A percentile compares a stretch with the other conserved stretches of the same genome.
Evolutionary conservation across 2,888 invertebrate genomes (phyloP).

Genomic region (Drosophila seclusa): DNA sequence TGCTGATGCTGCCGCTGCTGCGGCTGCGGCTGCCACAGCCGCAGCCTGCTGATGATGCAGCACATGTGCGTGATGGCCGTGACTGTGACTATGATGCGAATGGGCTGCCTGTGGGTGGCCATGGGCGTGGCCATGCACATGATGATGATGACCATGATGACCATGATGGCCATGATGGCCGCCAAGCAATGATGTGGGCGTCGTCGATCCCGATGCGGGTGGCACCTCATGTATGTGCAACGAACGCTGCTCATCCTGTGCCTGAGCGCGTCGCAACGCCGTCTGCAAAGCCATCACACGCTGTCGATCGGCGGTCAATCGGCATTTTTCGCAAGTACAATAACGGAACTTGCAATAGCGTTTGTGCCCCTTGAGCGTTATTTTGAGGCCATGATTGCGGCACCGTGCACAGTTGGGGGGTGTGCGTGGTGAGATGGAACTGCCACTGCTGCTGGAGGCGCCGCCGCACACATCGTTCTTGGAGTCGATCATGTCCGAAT

Average conservation of each 20-base stretch:
- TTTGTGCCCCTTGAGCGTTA: constrained; percentile 96
- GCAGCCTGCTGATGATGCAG: constrained; percentile 65
- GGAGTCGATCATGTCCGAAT: constrained; percentile 86
- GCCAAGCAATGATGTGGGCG: constrained; percentile 68
- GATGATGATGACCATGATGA: constrained; percentile 67
- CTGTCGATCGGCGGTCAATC: constrained; percentile 93
- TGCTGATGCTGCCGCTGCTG: constrained; percentile 38
- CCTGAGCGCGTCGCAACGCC: constrained; percentile 92
- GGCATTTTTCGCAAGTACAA: constrained; percentile 94
- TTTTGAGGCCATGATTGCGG: constrained; percentile 95
- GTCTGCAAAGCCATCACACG: constrained; percentile 95
- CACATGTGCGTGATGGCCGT: constrained; percentile 55
- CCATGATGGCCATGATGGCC: constrained; percentile 82
- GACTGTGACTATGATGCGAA: constrained; percentile 27
- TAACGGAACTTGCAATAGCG: constrained; percentile 94
- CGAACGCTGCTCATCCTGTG: constrained; percentile 91
- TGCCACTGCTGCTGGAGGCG: constrained; percentile 86
- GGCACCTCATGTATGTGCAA: constrained; percentile 86
- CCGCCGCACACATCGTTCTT: constrained; percentile 86
- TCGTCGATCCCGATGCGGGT: constrained; percentile 83
- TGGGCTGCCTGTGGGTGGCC: constrained; percentile 23
- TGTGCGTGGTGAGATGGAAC: constrained; percentile 89
- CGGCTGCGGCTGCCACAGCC: constrained; percentile 36
- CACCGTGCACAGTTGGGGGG: constrained; percentile 97
- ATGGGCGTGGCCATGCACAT: constrained; percentile 52